phyloP scores from a whole-genome alignment of 2,888 invertebrate species.

The Eupithecia centaureata region DNA sequence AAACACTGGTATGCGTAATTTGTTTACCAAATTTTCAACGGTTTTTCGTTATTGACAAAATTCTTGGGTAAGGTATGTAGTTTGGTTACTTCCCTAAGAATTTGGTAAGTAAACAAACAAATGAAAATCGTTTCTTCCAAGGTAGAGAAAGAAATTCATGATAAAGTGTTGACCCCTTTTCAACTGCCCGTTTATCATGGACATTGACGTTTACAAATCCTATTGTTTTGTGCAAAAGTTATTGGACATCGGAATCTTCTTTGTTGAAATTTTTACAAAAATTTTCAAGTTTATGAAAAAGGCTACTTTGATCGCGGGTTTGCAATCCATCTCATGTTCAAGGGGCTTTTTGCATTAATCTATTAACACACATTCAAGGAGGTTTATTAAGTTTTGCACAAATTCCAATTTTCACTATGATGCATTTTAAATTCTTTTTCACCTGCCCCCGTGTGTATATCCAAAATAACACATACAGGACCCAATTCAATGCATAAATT shows the following conservation, averaged over 20 bases:
- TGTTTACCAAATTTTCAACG: conserved; percentile 1
- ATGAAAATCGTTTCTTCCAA: not conserved
- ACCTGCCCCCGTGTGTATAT: not conserved
- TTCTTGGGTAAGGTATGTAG: conserved; percentile 2
- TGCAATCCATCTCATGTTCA: not conserved
- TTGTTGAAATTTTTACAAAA: too few species aligned
- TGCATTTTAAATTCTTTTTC: not conserved
- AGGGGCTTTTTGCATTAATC: too few species aligned
- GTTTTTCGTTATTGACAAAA: conserved; percentile 7
- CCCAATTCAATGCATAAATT: conserved; percentile 3
- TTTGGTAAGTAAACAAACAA: not conserved
- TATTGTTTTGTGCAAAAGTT: not conserved
- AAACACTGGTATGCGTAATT: conserved; percentile 2
- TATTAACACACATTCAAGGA: too few species aligned
- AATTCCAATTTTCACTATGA: too few species aligned
- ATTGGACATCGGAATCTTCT: too few species aligned
- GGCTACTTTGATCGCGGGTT: not conserved
- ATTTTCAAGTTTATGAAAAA: not conserved
- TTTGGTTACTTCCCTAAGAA: not conserved
- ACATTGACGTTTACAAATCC: not conserved
- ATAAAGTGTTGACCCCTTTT: not conserved
- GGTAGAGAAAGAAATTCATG: not conserved
- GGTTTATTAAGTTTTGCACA: not conserved
- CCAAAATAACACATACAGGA: not conserved
- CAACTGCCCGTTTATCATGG: not conserved